Base-by-base conservation (phyloP, 2,888 invertebrate genomes). In the Achlya flavicornis region DNA sequence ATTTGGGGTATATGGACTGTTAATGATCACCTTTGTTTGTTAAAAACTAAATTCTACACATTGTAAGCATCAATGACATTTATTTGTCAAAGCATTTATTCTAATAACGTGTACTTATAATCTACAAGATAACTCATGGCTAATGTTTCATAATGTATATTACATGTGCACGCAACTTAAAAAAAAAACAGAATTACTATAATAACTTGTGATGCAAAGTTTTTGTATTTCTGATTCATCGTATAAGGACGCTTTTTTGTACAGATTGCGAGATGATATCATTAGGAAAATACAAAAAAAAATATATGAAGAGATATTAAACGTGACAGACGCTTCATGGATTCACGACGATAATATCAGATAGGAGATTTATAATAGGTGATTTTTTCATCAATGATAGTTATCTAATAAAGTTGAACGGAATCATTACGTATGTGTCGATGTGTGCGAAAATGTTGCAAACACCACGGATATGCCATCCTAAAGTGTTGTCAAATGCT, bases 401-500 rank as follows among this genome's bases (percentile, higher is more conserved):
- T n/a, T 43, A 43, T 14, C 11, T 14, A 43, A 48, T 8, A 7
- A 3, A 10, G 16, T 48, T 48, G 16, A n/a, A 14, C 5, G 46
- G 46, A n/a, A 46, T 46, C 14, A 46, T 14, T n/a, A n/a, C 46
- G 48, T 7, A 48, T 8, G 16, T 14, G 7, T 48, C 16, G n/a
- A 5, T 48, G n/a, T 48, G 48, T 16, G 16, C 16, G 14, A 48
- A n/a, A 5, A 4, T 48, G n/a, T 1, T 19, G 1, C 16, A 53
- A 53, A 16, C 53, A 19, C 53, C 19, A 53, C 53, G 53, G 19
- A 53, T 19, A 10, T 53, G 7, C 53, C 7, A 19, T 53, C 53
- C 16, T 19, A 53, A 19, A 53, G 53, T 53, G 53, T 19, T 53
- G 53, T 53, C 53, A 53, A 53, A 53, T 53, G 53, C 53, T 19